Evolutionary conservation across 1,140 invertebrate species (phyloP), one percentile per base, ranked within the genome.

Genomic region (Ridgeia piscesae): DNA sequence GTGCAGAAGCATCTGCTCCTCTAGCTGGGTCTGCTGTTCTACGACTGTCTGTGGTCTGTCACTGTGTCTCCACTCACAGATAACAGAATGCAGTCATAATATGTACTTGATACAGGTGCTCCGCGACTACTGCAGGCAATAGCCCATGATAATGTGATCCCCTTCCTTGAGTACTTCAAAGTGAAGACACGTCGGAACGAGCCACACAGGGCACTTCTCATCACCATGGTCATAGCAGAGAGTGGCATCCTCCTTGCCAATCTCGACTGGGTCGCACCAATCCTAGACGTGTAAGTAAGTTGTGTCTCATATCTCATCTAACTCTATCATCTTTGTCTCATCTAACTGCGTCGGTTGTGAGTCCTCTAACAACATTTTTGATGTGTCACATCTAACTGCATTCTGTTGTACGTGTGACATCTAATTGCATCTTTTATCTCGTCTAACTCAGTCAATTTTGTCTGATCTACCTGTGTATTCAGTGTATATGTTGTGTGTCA

Each of bases 81-180:
- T 42, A 11, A 11, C 42, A 42, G 42, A 6, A 42, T 4, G 42
- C 4, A 42, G 4, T 42, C 42, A 42, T 42, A 42, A 42, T 11
- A 42, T 11, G 42, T 77, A 17, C 17, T 77, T 77, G 17, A 21
- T 77, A 21, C 27, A 96, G 97, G 97, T 93, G 97, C 97, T 11
- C 97, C 97, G 0, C 94, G 97, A 89, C 94, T 97, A 50, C 94
- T 97, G 89, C 98, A 99, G 96, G 99, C 99, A 14, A 99, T 99
- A 93, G 99, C 99, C 33, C 98, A 98, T 95, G 99, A 99, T 96
- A 98, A 98, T 93, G 99, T 99, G 89, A 99, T 99, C 94, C 99
- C 99, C 4, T 99, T 99, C 95, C 96, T 99, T 91, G 97, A 97
- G 27, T 97, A 98, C 0, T 99, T 99, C 95, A 97, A 98, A 48